Conservation (phyloP, 1,140 invertebrate species). For the Drosophila aff. region DNA sequence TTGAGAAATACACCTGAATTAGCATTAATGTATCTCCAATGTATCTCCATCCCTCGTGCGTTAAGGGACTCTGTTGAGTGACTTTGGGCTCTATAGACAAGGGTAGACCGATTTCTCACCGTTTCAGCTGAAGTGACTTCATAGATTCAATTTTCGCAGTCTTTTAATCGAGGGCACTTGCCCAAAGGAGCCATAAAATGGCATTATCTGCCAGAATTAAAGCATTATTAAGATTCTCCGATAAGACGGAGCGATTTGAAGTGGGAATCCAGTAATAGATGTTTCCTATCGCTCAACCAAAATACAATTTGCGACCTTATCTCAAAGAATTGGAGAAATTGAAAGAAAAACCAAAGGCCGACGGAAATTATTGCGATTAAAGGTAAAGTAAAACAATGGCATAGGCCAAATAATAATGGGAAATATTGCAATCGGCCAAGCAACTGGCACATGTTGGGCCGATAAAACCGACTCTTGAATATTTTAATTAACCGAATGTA, state of each 20-base stretch:
- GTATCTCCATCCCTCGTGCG: not conserved
- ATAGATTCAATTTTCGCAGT: constrained; percentile 12
- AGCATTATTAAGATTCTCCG: constrained; percentile 30
- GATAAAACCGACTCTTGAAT: constrained; percentile 43
- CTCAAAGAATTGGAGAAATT: constrained; percentile 12
- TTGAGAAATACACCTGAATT: constrained; percentile 21
- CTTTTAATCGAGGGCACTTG: constrained; percentile 24
- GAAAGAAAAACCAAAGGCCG: not conserved
- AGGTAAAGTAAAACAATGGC: constrained; percentile 20
- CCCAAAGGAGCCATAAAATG: constrained; percentile 27
- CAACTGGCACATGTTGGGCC: constrained; percentile 2
- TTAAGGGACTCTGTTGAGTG: not conserved
- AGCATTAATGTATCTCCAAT: not conserved
- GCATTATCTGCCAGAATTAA: constrained; percentile 51
- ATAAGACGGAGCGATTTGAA: constrained; percentile 21
- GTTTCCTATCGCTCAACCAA: constrained; percentile 25
- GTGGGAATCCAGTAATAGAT: constrained; percentile 48
- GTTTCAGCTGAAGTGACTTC: constrained; percentile 12
- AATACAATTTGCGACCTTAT: constrained; percentile 35
- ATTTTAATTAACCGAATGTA: constrained; percentile 42
- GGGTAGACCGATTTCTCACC: not conserved
- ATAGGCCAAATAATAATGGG: constrained; percentile 36
- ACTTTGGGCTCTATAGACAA: too few relatives aligned
- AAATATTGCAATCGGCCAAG: constrained; percentile 26
- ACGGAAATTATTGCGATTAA: constrained; percentile 32